These are phyloP conservation scores for Papilio aristodemus DNA, from an alignment of 1,140 invertebrate species.

Conservation along the genomic window DNA sequence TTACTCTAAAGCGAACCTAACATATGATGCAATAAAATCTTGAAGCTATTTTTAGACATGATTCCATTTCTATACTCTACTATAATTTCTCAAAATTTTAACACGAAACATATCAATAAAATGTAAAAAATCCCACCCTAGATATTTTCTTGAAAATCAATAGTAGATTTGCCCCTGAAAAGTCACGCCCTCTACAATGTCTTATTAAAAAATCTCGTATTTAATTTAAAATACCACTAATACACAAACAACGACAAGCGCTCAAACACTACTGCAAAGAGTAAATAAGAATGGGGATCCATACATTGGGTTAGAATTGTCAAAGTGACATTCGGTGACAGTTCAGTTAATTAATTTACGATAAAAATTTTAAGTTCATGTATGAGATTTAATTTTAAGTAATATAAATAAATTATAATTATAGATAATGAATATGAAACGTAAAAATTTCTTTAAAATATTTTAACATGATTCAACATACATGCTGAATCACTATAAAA, in stretches of 20 bases:
- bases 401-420: too few species aligned
- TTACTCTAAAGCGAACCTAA: conserved; percentile 39
- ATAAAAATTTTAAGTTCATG: too few species aligned
- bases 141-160: conserved; percentile 19
- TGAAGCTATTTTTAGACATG: conserved; percentile 76
- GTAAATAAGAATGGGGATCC: too few species aligned
- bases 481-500: too few species aligned
- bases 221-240: conserved; percentile 21
- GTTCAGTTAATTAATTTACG: too few species aligned
- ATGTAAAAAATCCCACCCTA: neutral
- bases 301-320: too few species aligned
- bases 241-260: neutral
- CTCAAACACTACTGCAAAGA: too few species aligned
- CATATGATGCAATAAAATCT: conserved; percentile 70
- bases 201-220: neutral
- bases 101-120: conserved; percentile 3
- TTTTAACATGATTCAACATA: too few species aligned
- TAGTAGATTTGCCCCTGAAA: neutral
- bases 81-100: conserved; percentile 24
- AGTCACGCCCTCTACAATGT: conserved; percentile 1
- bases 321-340: too few species aligned
- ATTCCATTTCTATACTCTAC: conserved; percentile 61
- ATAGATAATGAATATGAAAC: too few species aligned
- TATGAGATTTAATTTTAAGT: too few species aligned
- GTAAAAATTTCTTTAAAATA: too few species aligned